Conservation (phyloP, 2,797 vertebrate species). For the Urosaurus nigricauda region DNA sequence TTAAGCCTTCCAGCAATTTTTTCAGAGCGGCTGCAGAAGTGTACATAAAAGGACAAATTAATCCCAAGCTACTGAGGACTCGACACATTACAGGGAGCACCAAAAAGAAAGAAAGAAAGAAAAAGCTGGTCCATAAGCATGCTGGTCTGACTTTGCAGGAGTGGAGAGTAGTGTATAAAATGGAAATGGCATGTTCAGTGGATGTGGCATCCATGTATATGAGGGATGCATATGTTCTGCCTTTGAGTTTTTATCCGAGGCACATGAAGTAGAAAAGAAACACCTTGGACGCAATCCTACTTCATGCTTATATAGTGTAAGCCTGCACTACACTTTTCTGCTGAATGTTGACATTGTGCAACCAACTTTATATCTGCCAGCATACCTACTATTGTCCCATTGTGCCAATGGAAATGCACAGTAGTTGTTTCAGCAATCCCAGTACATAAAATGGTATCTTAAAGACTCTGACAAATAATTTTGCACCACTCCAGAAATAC, state of each 20-base stretch:
- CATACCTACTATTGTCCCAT: too few species aligned
- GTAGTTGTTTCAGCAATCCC: too few species aligned
- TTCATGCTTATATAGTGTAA: too few species aligned
- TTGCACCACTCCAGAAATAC: too few species aligned
- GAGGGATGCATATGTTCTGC: not conserved
- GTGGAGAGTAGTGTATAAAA: not conserved
- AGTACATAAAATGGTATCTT: too few species aligned
- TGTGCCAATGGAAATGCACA: too few species aligned
- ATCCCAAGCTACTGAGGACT: not conserved
- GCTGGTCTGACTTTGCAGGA: not conserved
- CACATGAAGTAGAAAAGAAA: not conserved
- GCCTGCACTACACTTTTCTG: too few species aligned
- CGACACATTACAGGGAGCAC: not conserved
- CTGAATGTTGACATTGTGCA: too few species aligned
- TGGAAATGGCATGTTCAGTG: not conserved
- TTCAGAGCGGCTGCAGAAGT: not conserved
- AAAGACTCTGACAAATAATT: too few species aligned
- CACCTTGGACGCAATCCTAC: too few species aligned
- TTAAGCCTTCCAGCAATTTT: constrained; percentile 5
- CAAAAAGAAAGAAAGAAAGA: not conserved
- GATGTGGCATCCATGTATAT: not conserved
- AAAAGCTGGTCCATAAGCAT: not conserved
- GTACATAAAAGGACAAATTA: constrained; percentile 34
- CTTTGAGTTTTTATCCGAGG: not conserved
- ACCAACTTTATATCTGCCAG: too few species aligned